phyloP scores from a whole-genome alignment of 2,888 invertebrate species.

The Drosophila barbarae region DNA sequence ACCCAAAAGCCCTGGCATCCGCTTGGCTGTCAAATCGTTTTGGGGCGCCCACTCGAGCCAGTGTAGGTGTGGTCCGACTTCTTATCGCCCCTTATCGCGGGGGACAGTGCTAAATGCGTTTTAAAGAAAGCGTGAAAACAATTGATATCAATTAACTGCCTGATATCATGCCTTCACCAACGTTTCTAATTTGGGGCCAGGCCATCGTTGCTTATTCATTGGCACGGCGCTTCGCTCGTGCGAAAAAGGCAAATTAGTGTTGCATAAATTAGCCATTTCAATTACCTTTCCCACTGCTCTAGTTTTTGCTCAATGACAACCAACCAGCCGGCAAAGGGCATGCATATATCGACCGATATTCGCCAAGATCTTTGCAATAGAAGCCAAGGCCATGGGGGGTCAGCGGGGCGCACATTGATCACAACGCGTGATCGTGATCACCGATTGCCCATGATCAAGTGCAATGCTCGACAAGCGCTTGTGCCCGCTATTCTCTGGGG shows the following conservation, averaged over 20 bases:
- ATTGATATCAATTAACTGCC: slow-evolving; percentile 25
- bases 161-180: slow-evolving; percentile 1
- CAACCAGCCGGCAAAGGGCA: not conserved
- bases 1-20: slow-evolving; percentile 3
- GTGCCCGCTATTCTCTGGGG: slow-evolving; percentile 9
- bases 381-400: slow-evolving; percentile 24
- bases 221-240: not conserved
- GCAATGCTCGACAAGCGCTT: slow-evolving; percentile 44
- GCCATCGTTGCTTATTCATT: slow-evolving; percentile 2
- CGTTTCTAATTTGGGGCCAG: not conserved
- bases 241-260: slow-evolving; percentile 4
- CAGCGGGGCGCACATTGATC: slow-evolving; percentile 26
- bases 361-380: slow-evolving; percentile 6
- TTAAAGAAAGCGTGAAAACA: slow-evolving; percentile 14
- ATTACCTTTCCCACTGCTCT: not conserved
- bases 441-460: slow-evolving; percentile 44
- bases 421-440: slow-evolving; percentile 35
- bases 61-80: slow-evolving; percentile 1
- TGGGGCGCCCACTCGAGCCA: not conserved
- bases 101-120: slow-evolving; percentile 20
- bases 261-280: slow-evolving; percentile 11
- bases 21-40: slow-evolving; percentile 1
- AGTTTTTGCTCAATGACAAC: not conserved
- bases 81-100: slow-evolving; percentile 19
- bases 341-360: slow-evolving; percentile 3